Conservation (phyloP, 2,888 invertebrate species). For the Lagria hirta region DNA sequence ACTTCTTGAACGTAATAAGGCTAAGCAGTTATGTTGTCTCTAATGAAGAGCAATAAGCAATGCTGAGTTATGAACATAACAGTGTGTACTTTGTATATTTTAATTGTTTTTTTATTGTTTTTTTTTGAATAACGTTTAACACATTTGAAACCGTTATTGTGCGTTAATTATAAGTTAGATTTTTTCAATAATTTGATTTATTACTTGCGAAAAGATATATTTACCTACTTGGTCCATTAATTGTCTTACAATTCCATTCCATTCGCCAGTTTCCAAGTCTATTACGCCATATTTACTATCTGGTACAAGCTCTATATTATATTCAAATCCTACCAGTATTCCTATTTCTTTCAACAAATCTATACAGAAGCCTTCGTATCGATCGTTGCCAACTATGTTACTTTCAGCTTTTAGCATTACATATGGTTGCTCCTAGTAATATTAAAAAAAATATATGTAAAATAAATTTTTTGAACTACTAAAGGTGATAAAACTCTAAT, state of each 20-base stretch:
- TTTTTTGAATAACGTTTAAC: too few relatives aligned
- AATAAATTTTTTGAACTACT: too few relatives aligned
- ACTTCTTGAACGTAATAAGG: too few relatives aligned
- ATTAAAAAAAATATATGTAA: conserved; percentile 13
- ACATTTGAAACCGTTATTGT: too few relatives aligned
- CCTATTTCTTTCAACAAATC: conserved; percentile 68
- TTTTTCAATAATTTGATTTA: too few relatives aligned
- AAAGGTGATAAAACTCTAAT: background rate
- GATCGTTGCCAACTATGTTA: conserved; percentile 62
- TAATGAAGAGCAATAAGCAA: too few relatives aligned
- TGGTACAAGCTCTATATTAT: conserved; percentile 65
- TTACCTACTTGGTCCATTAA: conserved; percentile 65
- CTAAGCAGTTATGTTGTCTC: too few relatives aligned
- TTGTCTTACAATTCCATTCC: conserved; percentile 71
- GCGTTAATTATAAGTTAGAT: too few relatives aligned
- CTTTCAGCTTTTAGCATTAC: conserved; percentile 52
- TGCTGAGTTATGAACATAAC: too few relatives aligned
- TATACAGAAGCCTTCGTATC: conserved; percentile 74
- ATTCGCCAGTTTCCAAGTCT: conserved; percentile 71
- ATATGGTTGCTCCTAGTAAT: conserved; percentile 51
- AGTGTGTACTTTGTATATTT: too few relatives aligned
- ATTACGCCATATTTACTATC: conserved; percentile 73
- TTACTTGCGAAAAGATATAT: too few relatives aligned
- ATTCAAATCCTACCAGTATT: conserved; percentile 66
- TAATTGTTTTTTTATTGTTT: too few relatives aligned